These are phyloP conservation scores for Oxycera nigricornis DNA, from an alignment of 2,888 invertebrate genomes.

Conservation along the genomic window DNA sequence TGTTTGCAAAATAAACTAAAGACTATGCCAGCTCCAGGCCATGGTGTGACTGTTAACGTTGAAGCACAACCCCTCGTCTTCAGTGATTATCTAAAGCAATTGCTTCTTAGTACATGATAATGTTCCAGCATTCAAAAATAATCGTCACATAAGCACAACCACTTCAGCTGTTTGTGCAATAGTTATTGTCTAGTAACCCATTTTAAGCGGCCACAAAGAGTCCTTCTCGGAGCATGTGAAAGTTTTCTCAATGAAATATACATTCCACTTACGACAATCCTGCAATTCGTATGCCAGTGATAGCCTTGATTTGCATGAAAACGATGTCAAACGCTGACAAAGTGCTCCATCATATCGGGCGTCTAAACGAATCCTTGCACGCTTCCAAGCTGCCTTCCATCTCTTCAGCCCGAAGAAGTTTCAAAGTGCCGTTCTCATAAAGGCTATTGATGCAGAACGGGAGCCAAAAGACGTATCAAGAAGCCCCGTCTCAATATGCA, in stretches of 20 bases:
- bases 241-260: not conserved
- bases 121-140: too few relatives aligned
- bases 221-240: too few relatives aligned
- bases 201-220: too few relatives aligned
- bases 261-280: not conserved
- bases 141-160: too few relatives aligned
- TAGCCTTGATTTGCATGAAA: slow-evolving; percentile 38
- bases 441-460: slow-evolving; percentile 17
- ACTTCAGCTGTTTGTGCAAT: too few relatives aligned
- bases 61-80: too few relatives aligned
- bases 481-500: not conserved
- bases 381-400: not conserved
- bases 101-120: too few relatives aligned
- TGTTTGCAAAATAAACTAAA: too few relatives aligned
- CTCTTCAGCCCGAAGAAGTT: not conserved
- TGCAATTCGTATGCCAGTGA: slow-evolving; percentile 30
- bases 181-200: too few relatives aligned
- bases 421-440: slow-evolving; percentile 10
- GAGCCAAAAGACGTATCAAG: slow-evolving; percentile 24
- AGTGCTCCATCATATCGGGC: slow-evolving; percentile 16
- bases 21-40: too few relatives aligned
- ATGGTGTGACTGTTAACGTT: too few relatives aligned
- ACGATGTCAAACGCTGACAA: slow-evolving; percentile 34
- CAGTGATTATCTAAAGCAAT: too few relatives aligned
- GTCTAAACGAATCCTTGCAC: slow-evolving; percentile 10